Conservation (phyloP, 2,113 vertebrate species). For the Caranx melampygus region DNA sequence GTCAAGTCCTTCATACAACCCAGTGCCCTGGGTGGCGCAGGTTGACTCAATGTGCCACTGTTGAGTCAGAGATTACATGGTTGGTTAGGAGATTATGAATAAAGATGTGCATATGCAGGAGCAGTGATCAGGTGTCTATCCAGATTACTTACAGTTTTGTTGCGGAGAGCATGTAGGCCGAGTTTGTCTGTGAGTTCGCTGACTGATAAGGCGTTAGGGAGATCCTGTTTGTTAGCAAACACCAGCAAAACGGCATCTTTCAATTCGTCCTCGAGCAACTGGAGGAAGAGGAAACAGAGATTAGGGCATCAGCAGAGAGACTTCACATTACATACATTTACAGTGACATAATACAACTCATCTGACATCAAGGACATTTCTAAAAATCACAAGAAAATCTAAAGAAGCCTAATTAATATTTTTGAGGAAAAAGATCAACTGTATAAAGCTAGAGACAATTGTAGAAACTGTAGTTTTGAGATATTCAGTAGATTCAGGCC, state of each 20-base stretch:
- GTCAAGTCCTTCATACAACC: slow-evolving; percentile 93
- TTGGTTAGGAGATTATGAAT: not conserved
- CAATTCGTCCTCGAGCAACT: slow-evolving; percentile 91
- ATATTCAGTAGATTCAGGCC: not conserved
- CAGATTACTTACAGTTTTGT: slow-evolving; percentile 85
- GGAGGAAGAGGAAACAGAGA: slow-evolving; percentile 27
- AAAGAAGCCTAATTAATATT: not conserved
- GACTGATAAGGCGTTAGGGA: slow-evolving; percentile 92
- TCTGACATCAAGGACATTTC: not conserved
- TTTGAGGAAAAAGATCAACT: too few relatives aligned
- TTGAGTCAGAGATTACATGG: slow-evolving; percentile 12
- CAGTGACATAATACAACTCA: not conserved
- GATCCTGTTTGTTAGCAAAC: slow-evolving; percentile 96
- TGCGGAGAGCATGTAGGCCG: slow-evolving; percentile 85
- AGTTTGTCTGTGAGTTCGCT: slow-evolving; percentile 91
- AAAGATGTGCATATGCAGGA: not conserved
- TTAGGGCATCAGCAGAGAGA: not conserved
- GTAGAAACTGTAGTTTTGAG: too few relatives aligned
- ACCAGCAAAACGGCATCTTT: slow-evolving; percentile 90
- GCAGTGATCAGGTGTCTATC: fast-evolving
- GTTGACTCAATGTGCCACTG: slow-evolving; percentile 93
- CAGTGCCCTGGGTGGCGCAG: slow-evolving; percentile 91
- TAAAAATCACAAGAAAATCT: not conserved
- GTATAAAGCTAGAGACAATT: too few relatives aligned
- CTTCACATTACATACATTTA: not conserved